phyloP scores from a whole-genome alignment of 2,797 vertebrate genomes.

The Hypotaenidia philippensis region DNA sequence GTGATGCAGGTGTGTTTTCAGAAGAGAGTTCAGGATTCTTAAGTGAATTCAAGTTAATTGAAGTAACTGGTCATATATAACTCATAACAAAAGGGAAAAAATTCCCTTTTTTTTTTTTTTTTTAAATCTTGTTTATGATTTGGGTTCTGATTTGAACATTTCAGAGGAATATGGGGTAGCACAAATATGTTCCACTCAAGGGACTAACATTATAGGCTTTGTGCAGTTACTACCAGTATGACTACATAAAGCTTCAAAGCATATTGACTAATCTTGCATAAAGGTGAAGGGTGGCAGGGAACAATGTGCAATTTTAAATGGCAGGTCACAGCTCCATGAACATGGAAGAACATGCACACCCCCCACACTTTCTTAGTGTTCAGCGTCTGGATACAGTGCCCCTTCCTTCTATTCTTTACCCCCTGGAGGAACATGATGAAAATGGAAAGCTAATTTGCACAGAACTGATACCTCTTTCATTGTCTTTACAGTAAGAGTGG shows the following conservation, averaged over 20 bases:
- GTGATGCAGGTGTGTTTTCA: not conserved
- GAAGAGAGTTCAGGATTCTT: not conserved
- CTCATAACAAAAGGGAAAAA: not conserved
- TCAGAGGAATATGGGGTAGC: not conserved
- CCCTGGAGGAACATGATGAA: not conserved
- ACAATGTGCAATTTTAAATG: not conserved
- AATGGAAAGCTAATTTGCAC: not conserved
- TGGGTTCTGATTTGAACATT: not conserved
- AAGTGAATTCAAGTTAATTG: not conserved
- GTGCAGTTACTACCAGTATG: not conserved
- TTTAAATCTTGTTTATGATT: not conserved
- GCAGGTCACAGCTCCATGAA: not conserved
- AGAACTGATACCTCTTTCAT: not conserved
- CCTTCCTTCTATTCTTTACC: not conserved
- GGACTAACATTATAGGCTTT: not conserved
- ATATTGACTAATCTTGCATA: not conserved
- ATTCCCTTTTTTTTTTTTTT: not conserved
- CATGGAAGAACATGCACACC: not conserved
- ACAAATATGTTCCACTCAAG: not conserved
- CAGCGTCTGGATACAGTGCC: not conserved
- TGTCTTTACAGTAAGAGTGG: not conserved
- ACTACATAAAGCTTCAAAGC: not conserved
- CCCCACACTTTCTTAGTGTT: not conserved
- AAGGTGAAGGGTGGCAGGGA: not conserved
- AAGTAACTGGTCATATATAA: not conserved